Conservation (phyloP, 2,797 vertebrate species). For the Smutsia temminckii region DNA sequence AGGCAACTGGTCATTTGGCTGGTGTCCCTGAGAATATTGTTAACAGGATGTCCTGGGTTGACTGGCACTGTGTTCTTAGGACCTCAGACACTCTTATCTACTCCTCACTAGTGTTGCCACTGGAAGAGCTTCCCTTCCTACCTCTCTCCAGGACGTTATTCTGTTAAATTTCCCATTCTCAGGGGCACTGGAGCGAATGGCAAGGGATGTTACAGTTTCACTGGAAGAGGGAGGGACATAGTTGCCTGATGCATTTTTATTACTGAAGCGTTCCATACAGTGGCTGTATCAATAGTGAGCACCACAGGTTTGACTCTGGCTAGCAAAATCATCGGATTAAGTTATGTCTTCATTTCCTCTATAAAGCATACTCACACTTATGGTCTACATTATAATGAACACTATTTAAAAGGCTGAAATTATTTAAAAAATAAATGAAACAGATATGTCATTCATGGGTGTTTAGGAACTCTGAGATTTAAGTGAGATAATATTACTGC, state of each 20-base stretch:
- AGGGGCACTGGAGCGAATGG: background rate
- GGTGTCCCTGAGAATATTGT: background rate
- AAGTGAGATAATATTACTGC: background rate
- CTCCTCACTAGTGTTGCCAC: background rate
- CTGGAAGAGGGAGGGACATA: background rate
- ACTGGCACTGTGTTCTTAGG: background rate
- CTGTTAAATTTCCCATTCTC: background rate
- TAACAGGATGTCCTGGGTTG: background rate
- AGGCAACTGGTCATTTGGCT: background rate
- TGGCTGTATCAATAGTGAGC: background rate
- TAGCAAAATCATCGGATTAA: background rate
- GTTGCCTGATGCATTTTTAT: background rate
- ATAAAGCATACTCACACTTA: background rate
- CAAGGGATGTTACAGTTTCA: background rate
- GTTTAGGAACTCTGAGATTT: background rate
- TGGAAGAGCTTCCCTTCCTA: background rate
- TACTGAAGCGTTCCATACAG: background rate
- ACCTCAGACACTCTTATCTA: background rate
- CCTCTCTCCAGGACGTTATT: background rate
- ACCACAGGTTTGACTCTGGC: background rate
- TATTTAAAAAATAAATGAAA: conserved; percentile 2
- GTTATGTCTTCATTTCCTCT: background rate
- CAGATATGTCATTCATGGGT: background rate
- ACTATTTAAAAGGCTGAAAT: background rate
- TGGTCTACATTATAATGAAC: background rate